Evolutionary conservation across 2,113 vertebrate species (phyloP).

Genomic region (Rhea pennata): DNA sequence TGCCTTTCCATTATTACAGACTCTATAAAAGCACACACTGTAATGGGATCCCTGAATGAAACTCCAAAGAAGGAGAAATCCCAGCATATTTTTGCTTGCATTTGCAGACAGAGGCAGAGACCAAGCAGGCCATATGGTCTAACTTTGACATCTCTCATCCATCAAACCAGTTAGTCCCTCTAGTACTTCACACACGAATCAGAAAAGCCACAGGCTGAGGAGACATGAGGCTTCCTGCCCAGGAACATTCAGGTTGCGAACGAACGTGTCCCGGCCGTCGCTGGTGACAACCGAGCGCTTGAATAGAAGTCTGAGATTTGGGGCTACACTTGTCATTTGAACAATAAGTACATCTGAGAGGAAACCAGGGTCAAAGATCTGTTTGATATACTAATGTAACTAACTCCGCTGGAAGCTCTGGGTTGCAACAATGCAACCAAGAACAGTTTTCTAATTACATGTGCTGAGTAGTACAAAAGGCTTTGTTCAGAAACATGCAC

Average conservation of each 20-base stretch:
- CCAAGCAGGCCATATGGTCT: background rate
- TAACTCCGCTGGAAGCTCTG: background rate
- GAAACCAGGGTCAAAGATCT: background rate
- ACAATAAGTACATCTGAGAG: background rate
- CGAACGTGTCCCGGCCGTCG: background rate
- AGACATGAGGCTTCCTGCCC: slow-evolving; percentile 31
- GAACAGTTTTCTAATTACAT: background rate
- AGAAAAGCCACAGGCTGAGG: slow-evolving; percentile 40
- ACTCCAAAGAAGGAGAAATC: background rate
- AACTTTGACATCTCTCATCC: slow-evolving; percentile 13
- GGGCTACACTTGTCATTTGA: background rate
- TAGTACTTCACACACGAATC: slow-evolving; percentile 4
- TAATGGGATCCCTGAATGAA: slow-evolving; percentile 23
- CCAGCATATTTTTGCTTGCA: background rate
- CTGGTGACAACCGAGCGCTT: background rate
- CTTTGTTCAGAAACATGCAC: accelerated
- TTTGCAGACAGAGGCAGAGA: background rate
- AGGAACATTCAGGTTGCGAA: slow-evolving; percentile 15
- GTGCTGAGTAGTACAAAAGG: background rate
- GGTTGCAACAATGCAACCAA: background rate
- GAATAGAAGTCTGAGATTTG: background rate
- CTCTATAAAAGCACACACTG: background rate
- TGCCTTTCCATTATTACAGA: background rate
- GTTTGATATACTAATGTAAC: background rate
- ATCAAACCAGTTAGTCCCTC: slow-evolving; percentile 23